A percentile compares a stretch with the other conserved stretches of the same genome.
Conservation (phyloP, 2,113 vertebrate species). For the Heterotilapia buettikoferi region DNA sequence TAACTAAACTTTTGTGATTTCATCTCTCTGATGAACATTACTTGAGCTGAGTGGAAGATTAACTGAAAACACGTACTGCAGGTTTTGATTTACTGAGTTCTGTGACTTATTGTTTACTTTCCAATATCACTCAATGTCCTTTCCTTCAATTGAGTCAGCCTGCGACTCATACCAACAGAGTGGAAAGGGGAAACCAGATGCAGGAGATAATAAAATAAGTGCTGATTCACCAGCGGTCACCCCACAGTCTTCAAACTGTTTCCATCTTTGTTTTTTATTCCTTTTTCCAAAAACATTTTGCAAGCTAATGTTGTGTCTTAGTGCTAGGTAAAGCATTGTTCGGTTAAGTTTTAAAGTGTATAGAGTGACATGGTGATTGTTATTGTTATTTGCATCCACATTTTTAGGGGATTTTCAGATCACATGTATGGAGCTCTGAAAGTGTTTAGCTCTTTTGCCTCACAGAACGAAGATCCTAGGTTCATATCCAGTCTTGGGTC, state of each 20-base stretch:
- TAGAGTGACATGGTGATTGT: background rate
- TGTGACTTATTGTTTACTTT: background rate
- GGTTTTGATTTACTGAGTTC: background rate
- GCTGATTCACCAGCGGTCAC: background rate
- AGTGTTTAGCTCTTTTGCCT: background rate
- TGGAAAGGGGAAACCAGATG: background rate
- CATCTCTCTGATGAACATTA: background rate
- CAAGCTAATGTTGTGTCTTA: background rate
- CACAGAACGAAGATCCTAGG: background rate
- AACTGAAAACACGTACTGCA: slow-evolving; percentile 1
- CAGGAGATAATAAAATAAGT: slow-evolving; percentile 5
- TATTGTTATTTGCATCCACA: background rate
- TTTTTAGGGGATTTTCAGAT: background rate
- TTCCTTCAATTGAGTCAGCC: background rate
- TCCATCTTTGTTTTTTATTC: background rate
- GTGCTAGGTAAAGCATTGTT: background rate
- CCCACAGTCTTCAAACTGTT: background rate
- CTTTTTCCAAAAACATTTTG: background rate
- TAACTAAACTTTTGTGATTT: background rate
- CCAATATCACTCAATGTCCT: background rate
- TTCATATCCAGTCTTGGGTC: background rate
- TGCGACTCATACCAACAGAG: background rate
- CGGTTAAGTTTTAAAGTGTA: background rate
- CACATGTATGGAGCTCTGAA: background rate
- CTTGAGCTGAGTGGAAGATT: background rate